Evolutionary conservation across 2,797 vertebrate species (phyloP), one percentile per base, ranked within the genome.

Genomic region (Rhabdomys pumilio): DNA sequence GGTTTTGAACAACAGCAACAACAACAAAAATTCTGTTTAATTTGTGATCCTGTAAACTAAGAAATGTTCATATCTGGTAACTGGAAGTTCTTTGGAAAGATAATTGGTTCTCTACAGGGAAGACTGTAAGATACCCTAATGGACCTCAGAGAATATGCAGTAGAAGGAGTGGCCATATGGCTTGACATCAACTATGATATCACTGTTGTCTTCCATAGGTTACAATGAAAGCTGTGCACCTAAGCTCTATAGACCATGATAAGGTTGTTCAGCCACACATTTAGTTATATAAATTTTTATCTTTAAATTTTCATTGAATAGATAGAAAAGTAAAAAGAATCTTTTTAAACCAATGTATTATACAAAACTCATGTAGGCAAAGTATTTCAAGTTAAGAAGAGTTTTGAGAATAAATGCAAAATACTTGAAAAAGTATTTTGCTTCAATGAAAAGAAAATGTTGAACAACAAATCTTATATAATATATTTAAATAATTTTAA

Each of bases 161-260:
- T 55, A 81, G 38, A 17, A 22, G 77, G 53, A 95, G 63, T 73
- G 72, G 77, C 55, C n/a, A 15, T 75, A 53, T 84, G 50, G 90
- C 92, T 95, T 84, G 72, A 76, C 31, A 89, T 90, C 59, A 90
- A 8, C 63, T 92, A 4, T 82, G 65, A 76, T 93, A 59, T 89
- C 90, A 73, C 89, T 93, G 95, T 79, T 93, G 90, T 82, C 50
- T 67, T 83, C 34, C 73, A 81, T 88, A 95, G 92, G 76, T 93
- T 97, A 81, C 91, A 84, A 82, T 82, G 86, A 93, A 97, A 95
- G 29, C 44, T 92, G 12, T 84, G 50, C 44, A 81, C 84, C 88
- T 94, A 81, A 65, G 59, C 22, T 59, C 65, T 92, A 19, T 81
- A 91, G 82, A 69, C 9, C 81, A 84, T 81, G 79, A 44, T 59